Conservation (phyloP, 2,888 invertebrate species). For the Hyalella azteca region DNA sequence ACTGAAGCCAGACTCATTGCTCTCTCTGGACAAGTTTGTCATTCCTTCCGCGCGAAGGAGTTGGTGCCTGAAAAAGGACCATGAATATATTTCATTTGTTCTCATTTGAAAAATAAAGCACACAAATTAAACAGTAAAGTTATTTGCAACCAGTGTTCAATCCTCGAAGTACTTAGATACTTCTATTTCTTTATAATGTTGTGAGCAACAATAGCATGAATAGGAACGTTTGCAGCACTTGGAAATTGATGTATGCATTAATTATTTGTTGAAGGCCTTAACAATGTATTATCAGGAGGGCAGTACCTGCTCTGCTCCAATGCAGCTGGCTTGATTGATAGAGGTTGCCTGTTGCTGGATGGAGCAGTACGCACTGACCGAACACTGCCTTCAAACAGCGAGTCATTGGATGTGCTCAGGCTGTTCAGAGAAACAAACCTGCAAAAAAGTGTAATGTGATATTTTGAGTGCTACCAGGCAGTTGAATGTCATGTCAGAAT, state of each 20-base stretch:
- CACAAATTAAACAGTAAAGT: too few relatives aligned
- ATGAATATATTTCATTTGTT: neutral
- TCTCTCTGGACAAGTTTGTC: neutral
- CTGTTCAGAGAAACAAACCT: conserved; percentile 5
- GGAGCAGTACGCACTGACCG: neutral
- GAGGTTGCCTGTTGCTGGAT: neutral
- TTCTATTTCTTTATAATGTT: too few relatives aligned
- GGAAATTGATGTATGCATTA: too few relatives aligned
- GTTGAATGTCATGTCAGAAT: too few relatives aligned
- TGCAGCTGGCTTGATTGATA: neutral
- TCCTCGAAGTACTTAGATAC: too few relatives aligned
- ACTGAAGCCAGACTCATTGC: conserved; percentile 18
- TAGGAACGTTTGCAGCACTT: too few relatives aligned
- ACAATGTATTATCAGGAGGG: too few relatives aligned
- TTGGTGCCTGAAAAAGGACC: conserved; percentile 17
- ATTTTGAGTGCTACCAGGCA: too few relatives aligned
- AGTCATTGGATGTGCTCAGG: conserved; percentile 1
- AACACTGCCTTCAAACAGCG: neutral
- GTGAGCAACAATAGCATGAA: too few relatives aligned
- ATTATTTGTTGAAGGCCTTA: too few relatives aligned
- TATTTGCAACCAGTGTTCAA: too few relatives aligned
- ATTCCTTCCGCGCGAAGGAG: conserved; percentile 13
- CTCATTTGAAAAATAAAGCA: neutral
- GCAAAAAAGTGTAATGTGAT: too few relatives aligned
- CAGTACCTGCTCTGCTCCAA: conserved; percentile 3